Conservation (phyloP, 2,113 vertebrate species). For the Urocynchramus pylzowi region DNA sequence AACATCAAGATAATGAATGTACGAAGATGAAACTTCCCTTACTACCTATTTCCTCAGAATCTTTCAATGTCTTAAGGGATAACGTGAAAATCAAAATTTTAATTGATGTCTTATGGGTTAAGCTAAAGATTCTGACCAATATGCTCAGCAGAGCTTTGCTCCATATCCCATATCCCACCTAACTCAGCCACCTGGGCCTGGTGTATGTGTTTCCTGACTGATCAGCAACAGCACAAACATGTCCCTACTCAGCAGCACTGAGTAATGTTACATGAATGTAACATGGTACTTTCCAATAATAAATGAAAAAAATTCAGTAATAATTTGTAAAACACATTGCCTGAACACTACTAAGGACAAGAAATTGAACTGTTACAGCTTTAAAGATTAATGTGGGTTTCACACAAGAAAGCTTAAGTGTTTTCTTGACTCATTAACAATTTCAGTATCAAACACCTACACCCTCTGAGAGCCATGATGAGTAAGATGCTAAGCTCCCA, state of each 20-base stretch:
- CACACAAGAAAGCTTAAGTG: not conserved
- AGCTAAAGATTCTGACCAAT: not conserved
- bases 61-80: not conserved
- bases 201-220: accelerated
- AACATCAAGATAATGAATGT: not conserved
- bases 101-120: not conserved
- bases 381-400: not conserved
- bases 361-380: not conserved
- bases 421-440: not conserved
- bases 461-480: not conserved
- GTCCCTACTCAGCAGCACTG: not conserved
- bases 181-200: not conserved
- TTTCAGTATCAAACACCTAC: not conserved
- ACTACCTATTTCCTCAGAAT: not conserved
- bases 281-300: not conserved
- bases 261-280: not conserved
- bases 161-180: not conserved
- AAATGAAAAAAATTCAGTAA: not conserved
- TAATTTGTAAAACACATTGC: not conserved
- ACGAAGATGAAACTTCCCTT: not conserved
- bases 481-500: not conserved
- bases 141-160: not conserved
- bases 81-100: not conserved
- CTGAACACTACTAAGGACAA: not conserved
- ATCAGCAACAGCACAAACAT: not conserved